Base-by-base conservation (phyloP, 2,113 vertebrate species). In the Hepsetus odoe region DNA sequence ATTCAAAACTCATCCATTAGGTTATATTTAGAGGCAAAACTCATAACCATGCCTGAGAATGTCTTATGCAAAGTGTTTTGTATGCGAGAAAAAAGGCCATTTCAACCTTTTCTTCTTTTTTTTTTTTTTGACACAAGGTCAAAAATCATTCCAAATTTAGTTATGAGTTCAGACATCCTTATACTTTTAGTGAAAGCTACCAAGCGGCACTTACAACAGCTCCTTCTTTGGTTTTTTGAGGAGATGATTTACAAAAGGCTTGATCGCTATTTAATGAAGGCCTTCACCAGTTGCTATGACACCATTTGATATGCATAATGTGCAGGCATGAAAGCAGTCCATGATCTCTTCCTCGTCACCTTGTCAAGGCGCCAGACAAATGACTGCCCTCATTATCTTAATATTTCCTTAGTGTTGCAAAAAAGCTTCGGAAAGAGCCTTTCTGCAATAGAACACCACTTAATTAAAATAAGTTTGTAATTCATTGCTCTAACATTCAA, bases 301-400 rank as follows among this genome's bases (percentile, higher is more conserved):
- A 64, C 72, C 32, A 67, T 61, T 85, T 61, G 65, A 84, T 81
- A 76, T 85, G 73, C 65, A 81, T 75, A 80, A 85, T 81, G 72
- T 72, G 49, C 65, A 58, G 28, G 67, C 61, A 85, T 58, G 53
- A 59, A 84, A 73, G 49, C 72, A 28, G 32, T 67, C 10, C 64
- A 26, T 18, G 70, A 77, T 35, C 20, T 38, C 64, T 80, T 77
- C 80, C 44, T 72, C 35, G 65, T 87, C 81, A 85, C 76, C 80
- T 70, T 74, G 70, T 83, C 76, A 83, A 74, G 56, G 46, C 56
- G 24, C 22, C 53, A 80, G 77, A 74, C 61, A 79, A 73, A 82
- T 68, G 58, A 72, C 82, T 76, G 72, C 61, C 62, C 77, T 86
- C 84, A 84, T 88, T 73, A 90, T 86, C 84, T 85, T 76, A 74